Evolutionary conservation across 2,888 invertebrate genomes (phyloP), one percentile per base, ranked within the genome.

Genomic region (Platypus cylindrus): DNA sequence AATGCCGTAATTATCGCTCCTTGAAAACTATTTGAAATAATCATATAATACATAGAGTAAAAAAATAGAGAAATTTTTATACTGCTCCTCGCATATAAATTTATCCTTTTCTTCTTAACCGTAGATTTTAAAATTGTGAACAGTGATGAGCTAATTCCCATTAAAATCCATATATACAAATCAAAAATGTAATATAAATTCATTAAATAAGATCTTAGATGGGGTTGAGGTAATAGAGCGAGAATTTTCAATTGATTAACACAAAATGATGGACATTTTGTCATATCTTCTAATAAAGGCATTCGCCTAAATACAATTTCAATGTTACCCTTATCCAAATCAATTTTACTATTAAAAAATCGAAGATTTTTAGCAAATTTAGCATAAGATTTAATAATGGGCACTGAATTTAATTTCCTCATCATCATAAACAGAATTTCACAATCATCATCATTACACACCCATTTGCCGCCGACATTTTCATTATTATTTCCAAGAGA

Each of bases 1-100:
- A 40, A 12, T 5, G 40, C 36, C 5, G 36, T 36, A 3, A 40
- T 40, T 2, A 40, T 25, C 3, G 31, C 24, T 5, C 36, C 34
- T 40, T 40, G 40, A 27, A 40, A 40, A 2, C 23, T 17, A 5
- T 30, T 40, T 17, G 20, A 17, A 17, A 36, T 31, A 12, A 34
- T 31, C 2, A 34, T 17, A 7, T 9, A 5, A 26, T 30, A 38
- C 3, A 34, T 3, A n/a, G 24, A n/a, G 7, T 15, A n/a, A n/a
- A n/a, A n/a, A n/a, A n/a, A n/a, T n/a, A n/a, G n/a, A n/a, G n/a
- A n/a, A n/a, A n/a, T n/a, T n/a, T n/a, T n/a, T n/a, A n/a, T n/a
- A n/a, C n/a, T n/a, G n/a, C n/a, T n/a, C n/a, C n/a, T n/a, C n/a
- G n/a, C n/a, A n/a, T n/a, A n/a, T n/a, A n/a, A n/a, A n/a, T n/a